Base-by-base conservation (phyloP, 2,888 invertebrate species). In the Cylloceria caligata region DNA sequence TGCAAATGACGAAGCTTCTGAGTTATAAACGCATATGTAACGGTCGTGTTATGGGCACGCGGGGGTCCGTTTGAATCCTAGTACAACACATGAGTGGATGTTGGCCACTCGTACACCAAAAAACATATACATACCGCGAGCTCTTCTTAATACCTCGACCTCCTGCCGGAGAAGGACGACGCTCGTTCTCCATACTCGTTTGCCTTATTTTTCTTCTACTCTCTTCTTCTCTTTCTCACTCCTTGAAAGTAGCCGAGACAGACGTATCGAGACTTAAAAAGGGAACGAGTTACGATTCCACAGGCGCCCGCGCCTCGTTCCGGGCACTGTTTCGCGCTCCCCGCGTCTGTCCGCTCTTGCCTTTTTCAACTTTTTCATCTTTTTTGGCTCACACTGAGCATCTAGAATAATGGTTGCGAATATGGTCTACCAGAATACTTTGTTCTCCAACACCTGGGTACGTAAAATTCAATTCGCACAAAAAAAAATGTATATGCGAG, bases 1-100 rank as follows among this genome's bases (percentile, higher is more conserved):
- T 74, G 72, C 78, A 76, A 80, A 83, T 84, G 62, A 65, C 80
- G 86, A 80, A 85, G 88, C 89, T 90, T 88, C 89, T 88, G 89
- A 88, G 87, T 89, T 89, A 89, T 88, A 89, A 90, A 88, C 83
- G 87, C 78, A 85, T 82, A 81, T 86, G 85, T 88, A 84, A 87
- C 86, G 75, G 73, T 80, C 86, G 71, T 86, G 83, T 86, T 82
- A 71, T 75, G 65, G 78, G 73, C 75, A 76, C 62, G 78, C 81
- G 83, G 84, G 81, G 84, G 81, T 75, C 80, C 62, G 57, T 24
- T n/a, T 24, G 64, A 39, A 36, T 60, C 39, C 55, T 68, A 75
- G 79, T 79, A 67, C 55, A 74, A 79, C 75, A 69, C 69, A 83
- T 60, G 49, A 57, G 68, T 42, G 69, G 64, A 47, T 65, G 69